A percentile compares a stretch with the other conserved stretches of the same genome.
Evolutionary conservation across 1,140 invertebrate species (phyloP).

Genomic region (Solenopsis fugax): DNA sequence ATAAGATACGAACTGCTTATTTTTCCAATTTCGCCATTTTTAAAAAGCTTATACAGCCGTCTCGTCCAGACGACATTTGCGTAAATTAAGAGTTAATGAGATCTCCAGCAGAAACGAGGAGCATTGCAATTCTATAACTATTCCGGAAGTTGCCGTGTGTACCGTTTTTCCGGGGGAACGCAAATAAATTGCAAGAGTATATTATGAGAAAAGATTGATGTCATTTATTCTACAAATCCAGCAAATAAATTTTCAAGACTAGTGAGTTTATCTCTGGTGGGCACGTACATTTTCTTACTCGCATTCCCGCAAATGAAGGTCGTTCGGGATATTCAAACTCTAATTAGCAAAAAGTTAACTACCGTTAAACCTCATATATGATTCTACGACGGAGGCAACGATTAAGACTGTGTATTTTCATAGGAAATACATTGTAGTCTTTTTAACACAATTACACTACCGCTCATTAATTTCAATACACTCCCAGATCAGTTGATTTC

Average conservation of each 20-base stretch:
- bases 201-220: not conserved
- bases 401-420: not conserved
- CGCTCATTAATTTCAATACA: no score
- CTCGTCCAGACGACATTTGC: not conserved
- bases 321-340: not conserved
- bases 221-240: not conserved
- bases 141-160: not conserved
- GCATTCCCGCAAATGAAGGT: not conserved
- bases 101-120: not conserved
- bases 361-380: not conserved
- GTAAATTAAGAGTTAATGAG: conserved; percentile 39
- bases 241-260: not conserved
- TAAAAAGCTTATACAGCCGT: not conserved
- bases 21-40: conserved; percentile 31
- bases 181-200: not conserved
- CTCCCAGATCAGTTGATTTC: no score
- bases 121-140: not conserved
- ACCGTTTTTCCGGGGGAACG: not conserved
- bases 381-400: not conserved
- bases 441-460: no score
- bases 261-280: not conserved
- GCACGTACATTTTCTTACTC: not conserved
- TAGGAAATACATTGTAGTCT: no score
- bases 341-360: conserved; percentile 33
- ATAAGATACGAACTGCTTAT: conserved; percentile 54